Percentiles rank a stretch among this genome's conserved stretches.
Conservation (phyloP, 2,797 vertebrate genomes). For the Caiman crocodilus region DNA sequence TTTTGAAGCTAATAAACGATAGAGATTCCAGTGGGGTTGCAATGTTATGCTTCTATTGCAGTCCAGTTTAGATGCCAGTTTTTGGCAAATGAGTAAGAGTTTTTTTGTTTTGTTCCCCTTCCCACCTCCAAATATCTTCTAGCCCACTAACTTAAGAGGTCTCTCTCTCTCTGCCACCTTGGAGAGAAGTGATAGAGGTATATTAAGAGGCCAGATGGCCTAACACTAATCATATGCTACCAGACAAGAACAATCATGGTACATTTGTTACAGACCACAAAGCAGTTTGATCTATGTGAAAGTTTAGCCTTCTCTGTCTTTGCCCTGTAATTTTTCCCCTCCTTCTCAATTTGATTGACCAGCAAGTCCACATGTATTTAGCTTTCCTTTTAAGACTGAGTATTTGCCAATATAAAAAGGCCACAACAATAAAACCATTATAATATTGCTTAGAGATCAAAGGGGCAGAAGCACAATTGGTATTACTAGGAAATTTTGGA, state of each 20-base stretch:
- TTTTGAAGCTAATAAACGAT: too few species aligned
- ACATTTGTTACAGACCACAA: not conserved
- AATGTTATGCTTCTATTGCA: too few species aligned
- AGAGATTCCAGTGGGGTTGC: too few species aligned
- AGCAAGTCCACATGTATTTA: not conserved
- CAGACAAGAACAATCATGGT: not conserved
- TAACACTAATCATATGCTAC: not conserved
- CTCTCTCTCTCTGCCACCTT: not conserved
- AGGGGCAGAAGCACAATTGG: not conserved
- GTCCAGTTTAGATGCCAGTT: too few species aligned
- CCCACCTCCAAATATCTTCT: not conserved
- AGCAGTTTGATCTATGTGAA: fast-evolving
- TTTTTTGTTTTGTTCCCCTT: too few species aligned
- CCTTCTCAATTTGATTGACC: not conserved
- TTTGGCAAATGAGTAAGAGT: too few species aligned
- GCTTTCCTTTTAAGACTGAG: not conserved
- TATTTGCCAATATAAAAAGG: not conserved
- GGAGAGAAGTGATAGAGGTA: not conserved
- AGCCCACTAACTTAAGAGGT: not conserved
- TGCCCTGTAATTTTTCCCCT: not conserved
- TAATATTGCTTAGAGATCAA: not conserved
- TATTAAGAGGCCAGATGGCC: not conserved
- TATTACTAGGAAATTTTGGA: not conserved
- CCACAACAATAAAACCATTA: not conserved
- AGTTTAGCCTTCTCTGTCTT: not conserved